Conservation (phyloP, 2,113 vertebrate species). For the Andinoacara biseriatus region DNA sequence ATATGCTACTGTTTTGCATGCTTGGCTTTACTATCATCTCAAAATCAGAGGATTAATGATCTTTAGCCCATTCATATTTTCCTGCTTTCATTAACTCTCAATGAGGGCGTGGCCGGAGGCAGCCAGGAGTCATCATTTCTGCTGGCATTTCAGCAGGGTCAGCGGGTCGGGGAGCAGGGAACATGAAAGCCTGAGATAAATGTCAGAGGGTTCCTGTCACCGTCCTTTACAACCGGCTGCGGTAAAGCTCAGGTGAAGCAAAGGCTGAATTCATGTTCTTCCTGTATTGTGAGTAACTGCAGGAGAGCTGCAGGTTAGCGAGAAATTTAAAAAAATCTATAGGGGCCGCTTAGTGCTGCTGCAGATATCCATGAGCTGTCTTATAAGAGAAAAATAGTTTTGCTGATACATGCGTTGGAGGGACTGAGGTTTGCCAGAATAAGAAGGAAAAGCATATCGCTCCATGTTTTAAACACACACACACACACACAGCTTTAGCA, state of each 20-base stretch:
- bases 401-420: not conserved
- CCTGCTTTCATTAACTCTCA: not conserved
- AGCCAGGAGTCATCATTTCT: not conserved
- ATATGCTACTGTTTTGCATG: not conserved
- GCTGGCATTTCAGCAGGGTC: slow-evolving; percentile 47
- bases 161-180: not conserved
- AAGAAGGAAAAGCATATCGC: not conserved
- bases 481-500: no score
- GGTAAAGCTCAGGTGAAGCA: slow-evolving; percentile 3
- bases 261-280: slow-evolving; percentile 20
- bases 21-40: not conserved
- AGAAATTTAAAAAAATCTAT: not conserved
- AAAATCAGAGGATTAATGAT: not conserved
- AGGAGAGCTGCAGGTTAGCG: not conserved
- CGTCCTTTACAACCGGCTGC: not conserved
- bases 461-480: no score
- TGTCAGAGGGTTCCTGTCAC: slow-evolving; percentile 32
- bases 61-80: not conserved
- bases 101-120: not conserved
- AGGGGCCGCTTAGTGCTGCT: not conserved
- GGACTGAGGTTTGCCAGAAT: not conserved
- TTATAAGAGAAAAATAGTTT: not conserved
- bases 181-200: slow-evolving; percentile 35
- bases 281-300: slow-evolving; percentile 6
- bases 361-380: not conserved